phyloP scores from a whole-genome alignment of 92 coral and sea anemone species.

The Porites rus region DNA sequence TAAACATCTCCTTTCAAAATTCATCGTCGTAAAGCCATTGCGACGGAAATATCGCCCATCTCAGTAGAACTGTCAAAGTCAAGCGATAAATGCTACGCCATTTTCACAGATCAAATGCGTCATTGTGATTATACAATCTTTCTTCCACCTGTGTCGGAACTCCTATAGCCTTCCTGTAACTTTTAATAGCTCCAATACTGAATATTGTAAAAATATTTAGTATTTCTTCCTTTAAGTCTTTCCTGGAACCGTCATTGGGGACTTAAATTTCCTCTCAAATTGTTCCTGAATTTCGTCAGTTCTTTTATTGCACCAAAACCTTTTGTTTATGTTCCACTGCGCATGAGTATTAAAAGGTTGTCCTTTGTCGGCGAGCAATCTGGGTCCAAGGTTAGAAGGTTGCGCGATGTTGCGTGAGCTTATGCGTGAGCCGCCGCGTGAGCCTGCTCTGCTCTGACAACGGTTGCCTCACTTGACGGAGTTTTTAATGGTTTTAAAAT shows the following conservation, averaged over 20 bases:
- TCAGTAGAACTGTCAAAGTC: not conserved
- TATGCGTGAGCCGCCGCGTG: not conserved
- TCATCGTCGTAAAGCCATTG: conserved; percentile 3
- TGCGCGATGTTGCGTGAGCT: too few species aligned
- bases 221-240: not conserved
- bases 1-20: not conserved
- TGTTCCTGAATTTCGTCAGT: conserved; percentile 26
- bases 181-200: not conserved
- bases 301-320: not conserved
- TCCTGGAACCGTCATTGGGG: not conserved
- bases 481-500: too few species aligned
- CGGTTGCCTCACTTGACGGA: not conserved
- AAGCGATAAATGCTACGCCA: conserved; percentile 12
- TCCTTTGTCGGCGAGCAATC: conserved; percentile 16
- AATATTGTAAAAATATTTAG: not conserved
- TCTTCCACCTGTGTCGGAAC: not conserved
- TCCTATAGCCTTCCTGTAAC: conserved; percentile 2
- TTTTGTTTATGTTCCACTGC: conserved; percentile 78
- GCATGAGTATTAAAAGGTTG: conserved; percentile 41
- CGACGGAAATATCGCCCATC: not conserved
- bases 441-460: not conserved
- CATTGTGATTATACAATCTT: conserved; percentile 8
- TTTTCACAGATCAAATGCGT: conserved; percentile 28
- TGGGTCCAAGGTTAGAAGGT: not conserved
- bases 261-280: not conserved